Conservation (phyloP, 2,888 invertebrate species). For the Cyclophora punctaria region DNA sequence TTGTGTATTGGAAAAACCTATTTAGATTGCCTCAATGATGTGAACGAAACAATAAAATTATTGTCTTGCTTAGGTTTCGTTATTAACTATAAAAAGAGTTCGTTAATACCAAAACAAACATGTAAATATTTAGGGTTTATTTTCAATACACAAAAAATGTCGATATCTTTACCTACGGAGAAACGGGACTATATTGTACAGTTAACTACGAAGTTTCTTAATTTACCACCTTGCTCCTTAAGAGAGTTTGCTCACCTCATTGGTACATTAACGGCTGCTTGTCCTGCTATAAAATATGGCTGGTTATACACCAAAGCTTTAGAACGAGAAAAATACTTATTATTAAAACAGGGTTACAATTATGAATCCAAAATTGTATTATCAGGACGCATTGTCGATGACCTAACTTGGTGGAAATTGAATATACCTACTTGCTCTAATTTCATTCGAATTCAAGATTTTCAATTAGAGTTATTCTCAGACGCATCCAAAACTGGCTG, state of each 20-base stretch:
- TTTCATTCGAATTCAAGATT: background rate
- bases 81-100: slow-evolving; percentile 13
- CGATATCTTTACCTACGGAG: slow-evolving; percentile 3
- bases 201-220: slow-evolving; percentile 5
- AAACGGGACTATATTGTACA: slow-evolving; percentile 8
- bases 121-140: slow-evolving; percentile 14
- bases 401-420: slow-evolving; percentile 5
- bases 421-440: background rate
- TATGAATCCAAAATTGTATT: slow-evolving; percentile 4
- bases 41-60: background rate
- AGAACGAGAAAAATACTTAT: slow-evolving; percentile 14
- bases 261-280: slow-evolving; percentile 10
- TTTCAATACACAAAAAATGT: slow-evolving; percentile 3
- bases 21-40: background rate
- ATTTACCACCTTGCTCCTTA: slow-evolving; percentile 3
- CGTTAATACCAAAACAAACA: background rate
- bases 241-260: slow-evolving; percentile 14
- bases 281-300: slow-evolving; percentile 14
- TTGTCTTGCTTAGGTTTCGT: slow-evolving; percentile 6
- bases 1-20: background rate
- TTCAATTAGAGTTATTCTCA: background rate
- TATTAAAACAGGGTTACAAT: background rate
- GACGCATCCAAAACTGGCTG: slow-evolving; percentile 2
- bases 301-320: slow-evolving; percentile 14
- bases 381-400: background rate